A percentile compares a stretch with the other conserved stretches of the same genome.
phyloP scores from a whole-genome alignment of 1,140 invertebrate species.

The Wiebesia pumilae region DNA sequence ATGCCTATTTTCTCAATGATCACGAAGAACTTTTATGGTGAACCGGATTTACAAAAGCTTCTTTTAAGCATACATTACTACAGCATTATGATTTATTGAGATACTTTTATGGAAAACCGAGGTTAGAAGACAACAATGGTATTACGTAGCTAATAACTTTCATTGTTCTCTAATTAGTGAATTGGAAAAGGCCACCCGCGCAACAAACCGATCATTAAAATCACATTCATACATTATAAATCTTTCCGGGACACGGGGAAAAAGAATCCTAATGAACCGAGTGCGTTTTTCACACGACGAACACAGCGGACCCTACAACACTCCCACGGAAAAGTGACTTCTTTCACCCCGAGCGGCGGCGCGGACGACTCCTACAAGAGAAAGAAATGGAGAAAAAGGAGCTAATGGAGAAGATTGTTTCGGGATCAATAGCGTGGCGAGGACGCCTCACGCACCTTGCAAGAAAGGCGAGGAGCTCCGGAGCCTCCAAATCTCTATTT shows the following conservation, averaged over 20 bases:
- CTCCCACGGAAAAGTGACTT: conserved; percentile 49
- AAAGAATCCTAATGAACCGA: conserved; percentile 37
- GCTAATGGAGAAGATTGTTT: conserved; percentile 42
- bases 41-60: background rate
- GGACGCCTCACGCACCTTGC: conserved; percentile 15
- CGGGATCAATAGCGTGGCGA: conserved; percentile 36
- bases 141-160: conserved; percentile 23
- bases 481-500: conserved; percentile 31
- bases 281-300: conserved; percentile 41
- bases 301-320: background rate
- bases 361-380: background rate
- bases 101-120: conserved; percentile 9
- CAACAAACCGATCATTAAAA: conserved; percentile 43
- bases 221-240: conserved; percentile 42
- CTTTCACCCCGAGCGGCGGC: background rate
- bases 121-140: conserved; percentile 33
- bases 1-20: background rate
- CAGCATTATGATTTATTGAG: conserved; percentile 25
- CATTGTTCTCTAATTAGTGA: conserved; percentile 50
- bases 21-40: background rate
- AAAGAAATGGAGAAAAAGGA: conserved; percentile 18
- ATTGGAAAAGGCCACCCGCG: conserved; percentile 35
- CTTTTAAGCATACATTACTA: background rate
- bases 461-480: background rate
- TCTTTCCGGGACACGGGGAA: conserved; percentile 24